Conservation (phyloP, 2,797 vertebrate genomes). For the Crocodylus rhombifer region DNA sequence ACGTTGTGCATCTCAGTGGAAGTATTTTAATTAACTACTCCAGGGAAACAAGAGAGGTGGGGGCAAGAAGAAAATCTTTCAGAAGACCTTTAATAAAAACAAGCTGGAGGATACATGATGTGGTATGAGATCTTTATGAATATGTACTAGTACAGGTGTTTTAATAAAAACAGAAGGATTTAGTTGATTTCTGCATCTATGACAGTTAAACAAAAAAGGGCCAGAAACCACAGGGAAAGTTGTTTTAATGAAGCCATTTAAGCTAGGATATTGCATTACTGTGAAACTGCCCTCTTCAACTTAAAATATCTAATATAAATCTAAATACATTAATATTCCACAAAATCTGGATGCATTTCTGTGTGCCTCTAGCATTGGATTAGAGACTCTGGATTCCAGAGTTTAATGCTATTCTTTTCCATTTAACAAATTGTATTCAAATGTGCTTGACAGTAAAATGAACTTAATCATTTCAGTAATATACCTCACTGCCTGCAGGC, state of each 20-base stretch:
- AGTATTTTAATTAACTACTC: conserved; percentile 73
- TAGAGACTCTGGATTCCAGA: conserved; percentile 41
- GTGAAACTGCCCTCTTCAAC: conserved; percentile 42
- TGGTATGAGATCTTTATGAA: conserved; percentile 57
- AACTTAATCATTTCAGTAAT: conserved; percentile 65
- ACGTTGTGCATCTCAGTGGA: conserved; percentile 57
- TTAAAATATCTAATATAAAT: conserved; percentile 27
- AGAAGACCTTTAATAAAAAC: conserved; percentile 59
- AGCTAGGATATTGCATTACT: conserved; percentile 13
- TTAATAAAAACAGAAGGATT: conserved; percentile 54
- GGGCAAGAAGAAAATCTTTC: conserved; percentile 52
- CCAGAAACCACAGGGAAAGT: conserved; percentile 51
- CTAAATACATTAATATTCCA: conserved; percentile 57
- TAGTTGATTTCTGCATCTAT: conserved; percentile 28
- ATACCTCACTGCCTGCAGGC: conserved; percentile 48
- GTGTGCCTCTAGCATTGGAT: conserved; percentile 36
- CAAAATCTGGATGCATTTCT: conserved; percentile 24
- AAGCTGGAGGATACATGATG: conserved; percentile 19
- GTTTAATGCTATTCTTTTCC: conserved; percentile 28
- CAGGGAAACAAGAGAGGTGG: conserved; percentile 16
- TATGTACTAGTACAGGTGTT: conserved; percentile 51
- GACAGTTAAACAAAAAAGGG: conserved; percentile 30
- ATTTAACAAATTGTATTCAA: conserved; percentile 66
- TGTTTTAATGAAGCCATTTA: conserved; percentile 47
- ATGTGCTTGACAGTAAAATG: conserved; percentile 67